phyloP scores from a whole-genome alignment of 2,888 invertebrate species.

The Drosophila infuscata region DNA sequence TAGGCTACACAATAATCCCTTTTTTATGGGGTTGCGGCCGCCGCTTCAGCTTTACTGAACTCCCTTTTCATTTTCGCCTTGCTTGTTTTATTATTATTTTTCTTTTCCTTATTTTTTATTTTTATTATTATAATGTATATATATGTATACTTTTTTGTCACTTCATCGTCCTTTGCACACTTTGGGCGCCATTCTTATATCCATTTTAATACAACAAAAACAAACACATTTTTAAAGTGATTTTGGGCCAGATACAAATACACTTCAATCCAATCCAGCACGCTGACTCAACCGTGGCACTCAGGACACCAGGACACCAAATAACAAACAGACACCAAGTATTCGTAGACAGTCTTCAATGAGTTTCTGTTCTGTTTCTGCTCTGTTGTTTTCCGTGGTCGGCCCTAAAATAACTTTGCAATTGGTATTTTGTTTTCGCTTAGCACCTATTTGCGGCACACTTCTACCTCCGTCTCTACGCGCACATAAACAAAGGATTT shows the following conservation, averaged over 20 bases:
- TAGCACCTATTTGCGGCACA: conserved; percentile 35
- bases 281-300: conserved; percentile 44
- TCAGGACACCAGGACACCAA: conserved; percentile 17
- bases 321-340: conserved; percentile 35
- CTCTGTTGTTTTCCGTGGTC: background rate
- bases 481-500: conserved; percentile 39
- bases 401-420: conserved; percentile 39
- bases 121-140: background rate
- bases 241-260: conserved; percentile 48
- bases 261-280: conserved; percentile 34
- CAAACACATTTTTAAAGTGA: conserved; percentile 67
- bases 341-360: conserved; percentile 46
- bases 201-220: conserved; percentile 56
- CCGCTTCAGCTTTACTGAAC: conserved; percentile 39
- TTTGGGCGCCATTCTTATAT: conserved; percentile 46
- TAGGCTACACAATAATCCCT: conserved; percentile 71
- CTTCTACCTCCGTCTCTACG: conserved; percentile 9
- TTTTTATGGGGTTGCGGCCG: conserved; percentile 60
- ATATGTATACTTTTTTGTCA: conserved; percentile 6
- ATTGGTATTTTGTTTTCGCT: conserved; percentile 25
- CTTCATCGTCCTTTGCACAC: conserved; percentile 41
- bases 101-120: conserved; percentile 10
- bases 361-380: conserved; percentile 2
- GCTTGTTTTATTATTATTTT: conserved; percentile 18
- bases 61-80: conserved; percentile 11